Conservation (phyloP, 2,888 invertebrate species). For the Monoplex corrugatus region DNA sequence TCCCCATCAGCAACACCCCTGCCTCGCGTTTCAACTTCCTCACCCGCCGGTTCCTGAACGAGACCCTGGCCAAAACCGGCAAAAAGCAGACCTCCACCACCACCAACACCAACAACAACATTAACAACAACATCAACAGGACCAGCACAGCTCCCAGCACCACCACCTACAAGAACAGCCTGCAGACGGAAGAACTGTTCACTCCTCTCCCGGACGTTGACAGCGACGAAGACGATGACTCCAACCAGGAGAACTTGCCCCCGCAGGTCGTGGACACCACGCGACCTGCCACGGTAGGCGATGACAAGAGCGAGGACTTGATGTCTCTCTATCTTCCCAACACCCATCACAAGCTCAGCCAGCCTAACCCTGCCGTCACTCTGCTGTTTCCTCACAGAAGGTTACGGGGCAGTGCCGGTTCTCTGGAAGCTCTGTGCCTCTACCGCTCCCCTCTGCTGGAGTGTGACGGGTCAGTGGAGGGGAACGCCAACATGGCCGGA, state of each 20-base stretch:
- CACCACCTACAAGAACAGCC: constrained; percentile 26
- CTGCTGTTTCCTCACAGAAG: neutral
- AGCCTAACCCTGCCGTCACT: neutral
- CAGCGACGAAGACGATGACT: neutral
- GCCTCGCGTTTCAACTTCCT: constrained; percentile 36
- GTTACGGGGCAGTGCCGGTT: constrained; percentile 4
- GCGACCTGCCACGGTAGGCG: neutral
- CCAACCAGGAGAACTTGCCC: constrained; percentile 20
- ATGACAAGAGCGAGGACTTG: neutral
- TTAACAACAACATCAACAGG: neutral
- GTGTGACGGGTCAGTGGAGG: constrained; percentile 24
- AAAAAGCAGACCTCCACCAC: neutral
- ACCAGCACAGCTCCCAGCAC: constrained; percentile 28
- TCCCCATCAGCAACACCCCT: constrained; percentile 45
- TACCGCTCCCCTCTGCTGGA: neutral
- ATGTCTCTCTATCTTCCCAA: neutral
- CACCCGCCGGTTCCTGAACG: constrained; percentile 13
- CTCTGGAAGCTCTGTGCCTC: neutral
- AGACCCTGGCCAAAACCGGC: constrained; percentile 28
- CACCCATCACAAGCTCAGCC: neutral
- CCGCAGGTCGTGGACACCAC: neutral
- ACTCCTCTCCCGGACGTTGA: no score
- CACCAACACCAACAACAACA: neutral
- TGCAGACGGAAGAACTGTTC: neutral
- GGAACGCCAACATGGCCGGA: constrained; percentile 18